Evolutionary conservation across 1,140 invertebrate species (phyloP).

Genomic region (Drosophila insularis): DNA sequence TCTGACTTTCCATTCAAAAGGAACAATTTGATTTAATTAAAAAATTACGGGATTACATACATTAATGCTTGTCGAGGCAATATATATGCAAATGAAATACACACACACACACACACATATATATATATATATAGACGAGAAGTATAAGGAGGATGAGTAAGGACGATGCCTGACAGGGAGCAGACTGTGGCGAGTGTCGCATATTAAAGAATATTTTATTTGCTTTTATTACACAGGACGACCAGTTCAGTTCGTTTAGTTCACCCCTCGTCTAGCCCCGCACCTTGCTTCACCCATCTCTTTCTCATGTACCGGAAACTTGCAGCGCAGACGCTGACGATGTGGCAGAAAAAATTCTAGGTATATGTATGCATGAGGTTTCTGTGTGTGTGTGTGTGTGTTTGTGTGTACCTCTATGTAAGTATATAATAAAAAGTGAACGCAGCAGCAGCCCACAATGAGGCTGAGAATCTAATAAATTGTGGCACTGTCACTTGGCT

Average conservation of each 20-base stretch:
- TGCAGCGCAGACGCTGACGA: conserved; percentile 70
- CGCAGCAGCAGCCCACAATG: conserved; percentile 49
- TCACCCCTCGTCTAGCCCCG: conserved; percentile 42
- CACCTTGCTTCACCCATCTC: conserved; percentile 3
- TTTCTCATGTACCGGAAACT: conserved; percentile 60
- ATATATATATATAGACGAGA: not conserved
- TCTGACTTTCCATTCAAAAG: conserved; percentile 6
- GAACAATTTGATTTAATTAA: conserved; percentile 82
- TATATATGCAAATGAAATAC: conserved; percentile 77
- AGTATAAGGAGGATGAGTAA: not conserved
- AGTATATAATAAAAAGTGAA: conserved; percentile 17
- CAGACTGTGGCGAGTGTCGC: conserved; percentile 70
- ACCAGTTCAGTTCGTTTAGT: conserved; percentile 36
- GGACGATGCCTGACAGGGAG: conserved; percentile 34
- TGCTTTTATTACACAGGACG: conserved; percentile 77
- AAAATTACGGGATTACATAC: conserved; percentile 81
- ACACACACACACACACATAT: conserved; percentile 20
- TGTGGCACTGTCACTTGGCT: conserved; percentile 80
- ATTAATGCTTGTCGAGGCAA: conserved; percentile 80
- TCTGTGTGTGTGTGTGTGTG: not conserved
- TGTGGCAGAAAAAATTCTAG: conserved; percentile 41
- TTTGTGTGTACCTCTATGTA: not conserved
- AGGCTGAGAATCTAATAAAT: conserved; percentile 81
- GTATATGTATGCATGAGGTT: not conserved
- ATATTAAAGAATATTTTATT: conserved; percentile 82